Percentiles rank a stretch among this genome's conserved stretches.
These are phyloP conservation scores for Pyralis farinalis DNA, from an alignment of 2,888 invertebrate genomes.

Conservation along the genomic window DNA sequence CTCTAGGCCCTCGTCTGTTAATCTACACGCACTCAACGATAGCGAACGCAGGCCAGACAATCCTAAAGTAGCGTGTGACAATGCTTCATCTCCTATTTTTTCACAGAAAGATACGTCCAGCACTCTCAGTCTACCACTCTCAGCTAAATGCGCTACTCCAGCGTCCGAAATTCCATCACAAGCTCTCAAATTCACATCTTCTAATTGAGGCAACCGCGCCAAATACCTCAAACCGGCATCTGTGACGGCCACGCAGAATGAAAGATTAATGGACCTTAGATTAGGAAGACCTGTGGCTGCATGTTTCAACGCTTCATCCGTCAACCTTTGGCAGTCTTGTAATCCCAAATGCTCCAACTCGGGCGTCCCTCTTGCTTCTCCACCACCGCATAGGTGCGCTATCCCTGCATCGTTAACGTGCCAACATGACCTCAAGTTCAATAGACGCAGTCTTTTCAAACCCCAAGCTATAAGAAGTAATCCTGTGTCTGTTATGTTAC, in stretches of 20 bases:
- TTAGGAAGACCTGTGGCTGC: slow-evolving; percentile 90
- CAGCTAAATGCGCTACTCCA: slow-evolving; percentile 95
- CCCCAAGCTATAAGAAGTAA: slow-evolving; percentile 93
- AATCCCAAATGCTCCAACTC: slow-evolving; percentile 92
- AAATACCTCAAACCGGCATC: slow-evolving; percentile 94
- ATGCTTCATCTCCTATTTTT: slow-evolving; percentile 95
- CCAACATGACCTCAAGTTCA: slow-evolving; percentile 96
- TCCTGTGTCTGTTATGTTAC: slow-evolving; percentile 94
- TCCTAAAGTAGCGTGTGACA: slow-evolving; percentile 94
- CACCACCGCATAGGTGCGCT: slow-evolving; percentile 89
- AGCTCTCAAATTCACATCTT: slow-evolving; percentile 93
- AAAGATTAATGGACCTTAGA: slow-evolving; percentile 93
- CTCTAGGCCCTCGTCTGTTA: slow-evolving; percentile 94
- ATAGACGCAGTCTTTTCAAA: slow-evolving; percentile 88
- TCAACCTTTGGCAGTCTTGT: slow-evolving; percentile 96
- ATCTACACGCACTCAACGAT: slow-evolving; percentile 94
- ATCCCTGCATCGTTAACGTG: slow-evolving; percentile 95
- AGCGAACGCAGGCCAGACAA: slow-evolving; percentile 90
- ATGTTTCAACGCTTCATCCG: slow-evolving; percentile 94
- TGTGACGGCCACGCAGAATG: slow-evolving; percentile 97
- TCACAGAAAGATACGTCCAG: slow-evolving; percentile 98
- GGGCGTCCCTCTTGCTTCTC: slow-evolving; percentile 89
- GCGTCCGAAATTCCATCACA: slow-evolving; percentile 97
- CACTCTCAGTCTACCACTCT: slow-evolving; percentile 91
- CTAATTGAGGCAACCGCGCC: slow-evolving; percentile 90